Percentiles rank a stretch among this genome's conserved stretches.
phyloP scores from a whole-genome alignment of 2,113 vertebrate species.

The Macroglossus sobrinus region DNA sequence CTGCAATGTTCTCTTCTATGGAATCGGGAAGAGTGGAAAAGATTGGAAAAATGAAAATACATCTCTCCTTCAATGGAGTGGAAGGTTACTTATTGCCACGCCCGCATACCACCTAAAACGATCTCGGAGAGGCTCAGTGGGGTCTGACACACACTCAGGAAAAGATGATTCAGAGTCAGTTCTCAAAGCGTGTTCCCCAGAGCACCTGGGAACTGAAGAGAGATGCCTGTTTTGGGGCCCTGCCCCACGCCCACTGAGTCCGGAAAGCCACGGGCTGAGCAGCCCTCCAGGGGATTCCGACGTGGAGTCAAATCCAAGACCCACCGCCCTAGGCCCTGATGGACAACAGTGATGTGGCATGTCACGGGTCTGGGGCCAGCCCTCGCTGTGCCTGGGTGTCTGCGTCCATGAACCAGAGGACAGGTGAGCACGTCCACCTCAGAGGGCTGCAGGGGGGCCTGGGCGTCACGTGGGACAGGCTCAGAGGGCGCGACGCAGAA shows the following conservation, averaged over 20 bases:
- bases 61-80: background rate
- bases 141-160: too few species aligned
- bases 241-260: background rate
- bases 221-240: background rate
- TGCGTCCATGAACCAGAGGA: background rate
- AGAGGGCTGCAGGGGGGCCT: background rate
- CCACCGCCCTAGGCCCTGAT: background rate
- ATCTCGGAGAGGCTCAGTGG: background rate
- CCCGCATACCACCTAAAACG: background rate
- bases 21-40: background rate
- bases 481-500: background rate
- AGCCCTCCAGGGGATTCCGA: background rate
- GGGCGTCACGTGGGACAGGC: background rate
- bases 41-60: background rate
- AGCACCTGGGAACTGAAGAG: background rate
- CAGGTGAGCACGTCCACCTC: accelerated
- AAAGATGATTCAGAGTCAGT: accelerated
- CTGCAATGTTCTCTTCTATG: background rate
- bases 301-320: background rate
- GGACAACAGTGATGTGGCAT: too few species aligned
- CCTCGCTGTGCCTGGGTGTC: background rate
- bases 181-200: background rate
- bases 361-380: background rate
- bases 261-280: background rate
- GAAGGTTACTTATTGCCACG: background rate